Evolutionary conservation across 1,140 invertebrate genomes (phyloP).

Genomic region (Formica exsecta): DNA sequence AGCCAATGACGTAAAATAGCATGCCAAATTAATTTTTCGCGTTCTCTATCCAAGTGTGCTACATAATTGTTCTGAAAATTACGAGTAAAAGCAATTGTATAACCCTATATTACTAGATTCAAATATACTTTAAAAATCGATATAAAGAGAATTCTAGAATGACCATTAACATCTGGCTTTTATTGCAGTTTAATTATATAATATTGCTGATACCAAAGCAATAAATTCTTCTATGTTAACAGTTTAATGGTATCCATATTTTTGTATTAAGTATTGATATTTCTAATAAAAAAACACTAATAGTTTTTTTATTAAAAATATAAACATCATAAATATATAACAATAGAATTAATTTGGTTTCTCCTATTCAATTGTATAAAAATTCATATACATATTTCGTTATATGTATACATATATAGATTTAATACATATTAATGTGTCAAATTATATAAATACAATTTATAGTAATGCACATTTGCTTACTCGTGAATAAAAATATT

Average conservation of each 20-base stretch:
- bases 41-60: background rate
- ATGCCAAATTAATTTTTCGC: constrained; percentile 28
- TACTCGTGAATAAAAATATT: constrained; percentile 90
- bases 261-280: too few species aligned
- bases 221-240: background rate
- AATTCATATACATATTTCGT: too few species aligned
- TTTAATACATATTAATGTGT: background rate
- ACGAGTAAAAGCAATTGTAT: background rate
- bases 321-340: too few species aligned
- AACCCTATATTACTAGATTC: too few species aligned
- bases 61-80: constrained; percentile 20
- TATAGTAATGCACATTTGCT: constrained; percentile 67
- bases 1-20: constrained; percentile 1
- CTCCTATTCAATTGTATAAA: too few species aligned
- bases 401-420: too few species aligned
- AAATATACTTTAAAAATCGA: background rate
- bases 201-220: background rate
- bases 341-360: too few species aligned
- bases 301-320: too few species aligned
- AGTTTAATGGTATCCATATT: too few species aligned
- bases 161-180: constrained; percentile 14
- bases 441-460: background rate
- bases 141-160: background rate
- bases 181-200: constrained; percentile 3
- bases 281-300: too few species aligned